Conservation (phyloP, 1,140 invertebrate species). For the Vollenhovia emeryi region DNA sequence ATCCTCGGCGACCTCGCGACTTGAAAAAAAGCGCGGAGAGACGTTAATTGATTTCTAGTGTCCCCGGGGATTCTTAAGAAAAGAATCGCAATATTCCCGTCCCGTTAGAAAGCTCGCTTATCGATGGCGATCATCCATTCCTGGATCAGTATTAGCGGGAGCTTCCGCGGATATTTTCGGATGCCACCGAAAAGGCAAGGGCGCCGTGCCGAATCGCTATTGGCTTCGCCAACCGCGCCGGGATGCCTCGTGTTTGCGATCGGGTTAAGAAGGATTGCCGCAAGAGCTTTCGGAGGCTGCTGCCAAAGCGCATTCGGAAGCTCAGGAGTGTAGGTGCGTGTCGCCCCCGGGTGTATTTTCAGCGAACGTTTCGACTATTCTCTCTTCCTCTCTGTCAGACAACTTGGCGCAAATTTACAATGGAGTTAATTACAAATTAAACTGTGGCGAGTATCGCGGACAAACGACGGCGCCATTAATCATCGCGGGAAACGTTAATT, state of each 20-base stretch:
- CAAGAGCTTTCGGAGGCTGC: slow-evolving; percentile 30
- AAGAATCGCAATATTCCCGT: neutral
- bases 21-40: neutral
- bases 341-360: slow-evolving; percentile 41
- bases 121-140: neutral
- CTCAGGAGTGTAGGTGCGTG: slow-evolving; percentile 28
- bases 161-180: slow-evolving; percentile 58
- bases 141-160: slow-evolving; percentile 24
- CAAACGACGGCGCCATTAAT: neutral
- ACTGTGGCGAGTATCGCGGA: neutral
- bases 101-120: neutral
- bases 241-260: slow-evolving; percentile 49
- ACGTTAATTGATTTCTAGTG: neutral
- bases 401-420: neutral
- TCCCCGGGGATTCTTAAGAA: neutral
- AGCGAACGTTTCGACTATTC: slow-evolving; percentile 12
- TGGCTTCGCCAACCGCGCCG: slow-evolving; percentile 58
- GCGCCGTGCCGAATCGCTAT: slow-evolving; percentile 46
- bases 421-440: neutral
- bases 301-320: slow-evolving; percentile 59
- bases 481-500: neutral
- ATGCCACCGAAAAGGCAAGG: slow-evolving; percentile 61
- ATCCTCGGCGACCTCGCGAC: neutral
- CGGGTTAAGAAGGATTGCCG: slow-evolving; percentile 59
- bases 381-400: neutral